Base-by-base conservation (phyloP, 2,888 invertebrate species). In the Eugnorisma glareosa region DNA sequence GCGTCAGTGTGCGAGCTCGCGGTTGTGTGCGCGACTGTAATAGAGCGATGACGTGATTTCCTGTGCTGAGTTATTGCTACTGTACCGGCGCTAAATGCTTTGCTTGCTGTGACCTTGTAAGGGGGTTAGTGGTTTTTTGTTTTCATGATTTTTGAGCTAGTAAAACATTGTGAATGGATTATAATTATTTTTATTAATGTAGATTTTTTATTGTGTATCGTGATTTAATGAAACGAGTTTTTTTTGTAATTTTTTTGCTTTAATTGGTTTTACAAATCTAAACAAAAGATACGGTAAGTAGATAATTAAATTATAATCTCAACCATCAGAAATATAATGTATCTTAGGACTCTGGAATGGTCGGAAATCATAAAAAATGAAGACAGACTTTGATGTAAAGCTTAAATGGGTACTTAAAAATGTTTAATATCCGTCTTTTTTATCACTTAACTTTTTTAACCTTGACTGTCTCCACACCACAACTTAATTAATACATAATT, bases 21-120 rank as follows among this genome's bases (percentile, higher is more conserved):
- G 84, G 68, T 76, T 90, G 92, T 91, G 93, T 93, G 93, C 88
- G 94, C 90, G 64, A 85, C 93, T 93, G 96, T 97, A 96, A 97
- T 96, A 96, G 96, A 97, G 96, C 96, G 96, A 96, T 96, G 96
- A 97, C 96, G 97, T 96, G 96, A 96, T 96, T 96, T 96, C 96
- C 96, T 95, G 95, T 94, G 96, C 94, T 96, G 96, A 96, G 96
- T 96, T 96, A 96, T 96, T 96, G 96, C 96, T 95, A 96, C 96
- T 96, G 96, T 96, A 94, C 94, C 94, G 94, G 94, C 95, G 96
- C 96, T 96, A 95, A 96, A 95, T 94, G 95, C 90, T 93, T 91
- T 87, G 90, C 40, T 59, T 89, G 93, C 70, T 24, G 90, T 94
- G 90, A 93, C 94, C 88, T 96, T 95, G 94, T 88, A 54, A 21